Base-by-base conservation (phyloP, 2,113 vertebrate genomes). In the Eurypyga helias region DNA sequence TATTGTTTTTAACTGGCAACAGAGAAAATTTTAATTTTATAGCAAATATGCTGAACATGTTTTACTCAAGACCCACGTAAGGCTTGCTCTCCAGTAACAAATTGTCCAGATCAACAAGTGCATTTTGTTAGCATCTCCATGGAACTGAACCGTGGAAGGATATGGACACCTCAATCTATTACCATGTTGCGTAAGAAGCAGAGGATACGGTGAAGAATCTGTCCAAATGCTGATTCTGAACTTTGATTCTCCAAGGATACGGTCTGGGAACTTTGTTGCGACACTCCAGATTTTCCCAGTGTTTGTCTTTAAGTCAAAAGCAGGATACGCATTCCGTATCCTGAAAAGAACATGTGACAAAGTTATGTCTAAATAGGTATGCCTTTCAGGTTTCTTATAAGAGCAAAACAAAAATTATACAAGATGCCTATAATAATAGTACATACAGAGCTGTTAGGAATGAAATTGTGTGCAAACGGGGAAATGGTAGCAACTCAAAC, bases 211-310 rank as follows among this genome's bases (percentile, higher is more conserved):
- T 43, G 93, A 95, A 75, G 36, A 89, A 64, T 95, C 94, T 29
- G 69, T 97, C 77, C 90, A 95, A 76, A 98, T 4, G 2, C 62
- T 96, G 41, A 98, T 41, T 70, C 71, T 95, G 69, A 98, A 90
- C 49, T 95, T 96, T 20, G 58, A 90, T 54, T 97, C 82, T 34
- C 73, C 41, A 28, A 97, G 73, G 25, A 98, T 80, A 17, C 70
- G 76, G 25, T 90, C 49, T n/a, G 98, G 97, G 87, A 98, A 97
- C 18, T 48, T 81, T 46, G 96, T 97, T 28, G 70, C 1, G 0
- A 92, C 28, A 60, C 97, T 98, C 98, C 98, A 98, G 67, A 98
- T 96, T 83, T 75, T 98, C 31, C 98, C 98, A 0, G 95, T 91
- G 33, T 98, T 98, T 34, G 97, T 96, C 67, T 96, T 76, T 31